Percentiles rank a stretch among this genome's conserved stretches.
phyloP scores from a whole-genome alignment of 1,140 invertebrate species.

The Neodiprion lecontei region DNA sequence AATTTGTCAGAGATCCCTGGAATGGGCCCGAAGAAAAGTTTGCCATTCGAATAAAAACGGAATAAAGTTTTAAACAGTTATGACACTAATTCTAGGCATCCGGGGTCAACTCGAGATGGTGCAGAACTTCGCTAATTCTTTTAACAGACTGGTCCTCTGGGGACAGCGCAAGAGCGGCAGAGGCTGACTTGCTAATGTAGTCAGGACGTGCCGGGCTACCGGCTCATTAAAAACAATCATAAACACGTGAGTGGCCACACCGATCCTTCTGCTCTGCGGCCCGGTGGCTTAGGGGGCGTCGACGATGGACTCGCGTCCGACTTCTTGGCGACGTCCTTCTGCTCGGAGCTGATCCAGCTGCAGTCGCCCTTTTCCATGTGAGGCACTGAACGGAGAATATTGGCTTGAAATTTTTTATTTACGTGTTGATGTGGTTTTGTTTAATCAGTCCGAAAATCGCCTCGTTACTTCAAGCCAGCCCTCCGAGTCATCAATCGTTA shows the following conservation, averaged over 20 bases:
- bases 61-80: background rate
- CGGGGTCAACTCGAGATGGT: constrained; percentile 6
- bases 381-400: background rate
- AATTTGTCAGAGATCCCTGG: background rate
- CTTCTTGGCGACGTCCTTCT: background rate
- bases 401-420: background rate
- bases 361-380: background rate
- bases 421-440: background rate
- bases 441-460: background rate
- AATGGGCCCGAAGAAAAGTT: background rate
- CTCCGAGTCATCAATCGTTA: background rate
- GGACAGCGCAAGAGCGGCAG: background rate
- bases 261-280: background rate
- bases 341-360: background rate
- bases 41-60: constrained; percentile 5
- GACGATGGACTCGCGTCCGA: background rate
- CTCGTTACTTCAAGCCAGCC: background rate
- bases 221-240: constrained; percentile 7
- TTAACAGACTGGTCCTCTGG: background rate
- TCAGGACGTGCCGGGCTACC: background rate
- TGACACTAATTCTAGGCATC: background rate
- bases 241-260: background rate
- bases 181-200: constrained; percentile 4
- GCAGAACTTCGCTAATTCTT: background rate
- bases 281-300: background rate